Base-by-base conservation (phyloP, 2,888 invertebrate genomes). In the Gari tellinella region DNA sequence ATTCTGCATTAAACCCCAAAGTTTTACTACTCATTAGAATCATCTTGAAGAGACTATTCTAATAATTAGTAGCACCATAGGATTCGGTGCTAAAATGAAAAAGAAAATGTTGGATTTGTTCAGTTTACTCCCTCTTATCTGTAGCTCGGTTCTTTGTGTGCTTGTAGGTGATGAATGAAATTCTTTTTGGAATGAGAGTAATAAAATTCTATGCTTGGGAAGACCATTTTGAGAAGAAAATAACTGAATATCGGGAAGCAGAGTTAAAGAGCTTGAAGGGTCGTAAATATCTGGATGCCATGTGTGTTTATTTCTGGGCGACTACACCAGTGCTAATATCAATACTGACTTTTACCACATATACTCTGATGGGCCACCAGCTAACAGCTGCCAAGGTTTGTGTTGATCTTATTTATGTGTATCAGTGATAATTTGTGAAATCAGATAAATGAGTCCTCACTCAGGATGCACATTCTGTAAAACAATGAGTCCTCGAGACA, bases 231-330 rank as follows among this genome's bases (percentile, higher is more conserved):
- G 94, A 95, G 51, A 91, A 94, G 38, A 93, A 93, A 92, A 91
- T 92, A 19, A 94, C 96, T 53, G 93, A 93, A 37, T 75, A 90
- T 14, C 81, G 93, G 66, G 73, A 84, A 21, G 93, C 93, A 48
- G 98, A 98, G 93, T 90, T 98, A 56, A 94, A 94, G 66, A 96
- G 95, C 90, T 92, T 98, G 67, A 95, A 95, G 81, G 95, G 95
- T 10, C 94, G 98, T 72, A 99, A 99, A 93, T 99, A 99, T 92
- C 92, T 99, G 81, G 99, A 99, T 93, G 99, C 99, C 0, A 93
- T 98, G 72, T 99, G 99, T 92, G 99, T 99, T 15, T 99, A 97
- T 91, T 96, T 99, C 92, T 99, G 99, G 99, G 99, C 99, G 0
- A 97, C 97, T 0, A 99, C 99, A 8, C 99, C 99, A 0, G 96